Base-by-base conservation (phyloP, 2,797 vertebrate species). In the Heterohyrax brucei region DNA sequence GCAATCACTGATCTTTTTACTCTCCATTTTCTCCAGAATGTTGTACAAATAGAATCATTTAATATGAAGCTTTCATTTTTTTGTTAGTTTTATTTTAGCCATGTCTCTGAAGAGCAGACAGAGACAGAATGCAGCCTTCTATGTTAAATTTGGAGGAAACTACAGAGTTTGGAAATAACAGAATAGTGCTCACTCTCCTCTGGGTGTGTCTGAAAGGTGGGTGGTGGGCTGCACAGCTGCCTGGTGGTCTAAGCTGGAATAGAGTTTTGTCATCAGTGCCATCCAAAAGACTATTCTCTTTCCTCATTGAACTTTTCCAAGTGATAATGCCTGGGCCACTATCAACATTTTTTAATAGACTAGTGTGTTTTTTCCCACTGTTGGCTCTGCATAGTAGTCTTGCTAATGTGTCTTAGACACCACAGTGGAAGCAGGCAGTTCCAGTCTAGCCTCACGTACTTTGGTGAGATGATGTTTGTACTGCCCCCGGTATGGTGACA, bases 221-320 rank as follows among this genome's bases (percentile, higher is more conserved):
- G 26, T 21, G 8, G 5, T 1, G 24, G 6, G 6, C 30, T 48
- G 78, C 64, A 0, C 6, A 3, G 13, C 14, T 6, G 10, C 48
- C 7, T 44, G 8, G 2, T 6, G 12, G 19, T 9, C 19, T 8
- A 6, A 26, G 56, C 26, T 10, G 50, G 39, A 14, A 33, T 3
- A n/a, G 26, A 44, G 14, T 9, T 73, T 1, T 39, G 61, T 85
- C 22, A 62, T 8, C 53, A 4, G 1, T 13, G 48, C 39, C 14
- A 10, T 7, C 61, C 22, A 4, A 50, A 89, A 77, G 33, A 70
- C 9, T 0, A 3, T 46, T 64, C 39, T 21, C 12, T 39, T 44
- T 56, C 59, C 70, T 39, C 1, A 70, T 7, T 76, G 70, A 24
- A 4, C 48, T 56, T 88, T 87, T 64, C 90, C 70, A 64, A 22